Conservation (phyloP, 2,113 vertebrate species). For the Pangasianodon hypophthalmus region DNA sequence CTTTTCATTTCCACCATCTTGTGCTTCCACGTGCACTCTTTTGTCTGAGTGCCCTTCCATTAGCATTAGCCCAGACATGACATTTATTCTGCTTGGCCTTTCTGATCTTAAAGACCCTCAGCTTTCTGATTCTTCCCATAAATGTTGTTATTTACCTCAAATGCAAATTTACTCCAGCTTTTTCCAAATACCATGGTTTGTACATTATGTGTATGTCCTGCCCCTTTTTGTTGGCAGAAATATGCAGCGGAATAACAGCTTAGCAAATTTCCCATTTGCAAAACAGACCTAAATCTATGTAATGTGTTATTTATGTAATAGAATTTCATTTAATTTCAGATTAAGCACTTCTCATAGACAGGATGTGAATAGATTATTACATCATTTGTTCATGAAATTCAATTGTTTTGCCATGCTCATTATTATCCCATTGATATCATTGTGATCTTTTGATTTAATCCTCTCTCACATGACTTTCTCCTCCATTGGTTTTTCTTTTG, state of each 20-base stretch:
- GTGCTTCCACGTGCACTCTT: neutral
- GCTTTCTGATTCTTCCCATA: slow-evolving; percentile 6
- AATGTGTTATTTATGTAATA: neutral
- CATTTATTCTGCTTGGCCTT: slow-evolving; percentile 35
- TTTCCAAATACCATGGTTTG: neutral
- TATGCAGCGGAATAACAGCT: neutral
- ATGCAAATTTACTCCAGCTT: slow-evolving; percentile 26
- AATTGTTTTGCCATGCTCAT: neutral
- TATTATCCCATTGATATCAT: neutral
- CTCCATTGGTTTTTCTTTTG: slow-evolving; percentile 6
- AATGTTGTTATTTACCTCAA: slow-evolving; percentile 32
- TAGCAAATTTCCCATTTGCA: neutral
- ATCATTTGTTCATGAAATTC: too few relatives aligned
- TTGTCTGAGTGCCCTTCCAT: neutral
- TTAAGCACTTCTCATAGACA: neutral
- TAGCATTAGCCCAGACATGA: slow-evolving; percentile 11
- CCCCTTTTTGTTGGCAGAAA: neutral
- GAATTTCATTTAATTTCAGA: neutral
- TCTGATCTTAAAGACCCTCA: neutral
- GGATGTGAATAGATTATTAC: neutral
- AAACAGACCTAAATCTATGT: neutral
- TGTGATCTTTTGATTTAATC: neutral
- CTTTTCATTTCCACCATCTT: neutral
- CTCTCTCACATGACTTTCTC: neutral
- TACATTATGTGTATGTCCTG: neutral